These are phyloP conservation scores for Chaenogobius annularis DNA, from an alignment of 2,113 vertebrate species.

Conservation along the genomic window DNA sequence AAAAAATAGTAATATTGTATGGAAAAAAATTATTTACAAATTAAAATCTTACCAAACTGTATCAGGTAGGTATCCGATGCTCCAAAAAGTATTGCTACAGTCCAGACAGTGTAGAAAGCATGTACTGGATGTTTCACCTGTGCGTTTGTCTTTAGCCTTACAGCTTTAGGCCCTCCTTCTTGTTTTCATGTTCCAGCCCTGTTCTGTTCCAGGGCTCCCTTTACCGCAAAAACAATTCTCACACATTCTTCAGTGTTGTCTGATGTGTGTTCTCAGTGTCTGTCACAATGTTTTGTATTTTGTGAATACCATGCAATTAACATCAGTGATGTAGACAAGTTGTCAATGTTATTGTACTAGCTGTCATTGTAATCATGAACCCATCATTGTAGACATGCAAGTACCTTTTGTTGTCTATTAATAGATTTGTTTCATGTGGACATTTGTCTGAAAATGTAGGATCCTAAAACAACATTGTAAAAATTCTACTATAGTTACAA, in stretches of 20 bases:
- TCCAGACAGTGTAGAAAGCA: not conserved
- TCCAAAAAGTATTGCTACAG: not conserved
- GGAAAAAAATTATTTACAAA: no score
- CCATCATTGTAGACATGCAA: not conserved
- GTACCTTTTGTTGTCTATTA: not conserved
- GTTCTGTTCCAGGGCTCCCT: not conserved
- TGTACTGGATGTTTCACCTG: not conserved
- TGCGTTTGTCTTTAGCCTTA: not conserved
- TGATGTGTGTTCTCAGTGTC: conserved; percentile 16
- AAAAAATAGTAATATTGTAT: no score
- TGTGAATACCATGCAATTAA: conserved; percentile 20
- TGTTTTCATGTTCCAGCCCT: not conserved
- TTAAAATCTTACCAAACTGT: not conserved
- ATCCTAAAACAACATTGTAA: no score
- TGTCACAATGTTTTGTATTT: conserved; percentile 42
- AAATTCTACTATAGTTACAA: no score
- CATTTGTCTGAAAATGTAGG: not conserved
- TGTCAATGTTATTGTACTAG: not conserved
- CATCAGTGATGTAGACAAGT: not conserved
- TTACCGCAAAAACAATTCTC: not conserved
- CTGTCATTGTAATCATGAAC: not conserved
- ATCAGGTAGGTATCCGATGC: not conserved
- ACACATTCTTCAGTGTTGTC: not conserved
- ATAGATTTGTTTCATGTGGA: not conserved
- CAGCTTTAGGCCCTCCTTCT: not conserved